Evolutionary conservation across 2,797 vertebrate genomes (phyloP), one percentile per base, ranked within the genome.

Genomic region (Acanthopagrus latus): DNA sequence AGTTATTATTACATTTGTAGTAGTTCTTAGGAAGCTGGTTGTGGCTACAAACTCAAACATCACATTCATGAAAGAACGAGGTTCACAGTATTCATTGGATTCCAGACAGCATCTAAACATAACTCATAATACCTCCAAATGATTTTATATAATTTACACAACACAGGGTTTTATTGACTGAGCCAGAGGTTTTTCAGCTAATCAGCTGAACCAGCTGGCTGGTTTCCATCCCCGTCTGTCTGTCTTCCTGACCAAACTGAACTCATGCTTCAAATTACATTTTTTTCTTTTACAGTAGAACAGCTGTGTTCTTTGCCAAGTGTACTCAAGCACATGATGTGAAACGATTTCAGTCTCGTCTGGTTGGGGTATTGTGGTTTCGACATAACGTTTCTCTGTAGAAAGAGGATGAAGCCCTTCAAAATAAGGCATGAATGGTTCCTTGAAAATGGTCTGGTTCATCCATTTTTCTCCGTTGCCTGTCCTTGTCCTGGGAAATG

Each of bases 191-290:
- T 75, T 77, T 72, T 8, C 33, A 70, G 16, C 13, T 33, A 58
- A 51, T 80, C 8, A 2, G 20, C 54, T 76, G 21, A 73, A 38
- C 65, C 54, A 29, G 8, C 18, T 17, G 4, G 25, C 48, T 17
- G 20, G 44, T 38, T 7, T 48, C 79, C 8, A 18, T 14, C 12
- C 59, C 14, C 44, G 21, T 43, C 60, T 3, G 27, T 12, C 25
- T 27, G 27, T 47, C 51, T 68, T 12, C 56, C 8, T 9, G 25
- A 70, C 72, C 56, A 13, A 82, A 57, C 77, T 38, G 38, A 76
- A 0, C 13, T 72, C 41, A 16, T 43, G 8, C 11, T 56, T 60
- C 10, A 29, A 44, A 64, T 29, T 2, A 76, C 29, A 60, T 71
- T 69, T 68, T 74, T 65, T 21, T 56, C 27, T 23, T 52, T 33